These are phyloP conservation scores for Phyllotreta cruciferae DNA, from an alignment of 2,888 invertebrate genomes.

Conservation along the genomic window DNA sequence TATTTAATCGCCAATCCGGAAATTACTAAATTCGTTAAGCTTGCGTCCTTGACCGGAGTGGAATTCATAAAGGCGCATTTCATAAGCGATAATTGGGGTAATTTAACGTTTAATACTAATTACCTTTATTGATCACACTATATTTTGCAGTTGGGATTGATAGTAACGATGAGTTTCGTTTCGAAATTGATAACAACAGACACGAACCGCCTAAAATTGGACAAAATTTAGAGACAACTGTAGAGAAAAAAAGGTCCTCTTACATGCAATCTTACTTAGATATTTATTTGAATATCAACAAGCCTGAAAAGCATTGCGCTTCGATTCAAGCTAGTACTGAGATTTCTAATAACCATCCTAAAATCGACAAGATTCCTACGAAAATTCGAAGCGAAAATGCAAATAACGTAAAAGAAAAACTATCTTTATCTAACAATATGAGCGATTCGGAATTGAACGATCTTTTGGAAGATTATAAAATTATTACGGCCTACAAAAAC, in stretches of 20 bases:
- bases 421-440: conserved; percentile 5
- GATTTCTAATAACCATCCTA: neutral
- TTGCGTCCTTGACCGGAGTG: conserved; percentile 57
- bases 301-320: conserved; percentile 7
- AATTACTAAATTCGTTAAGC: conserved; percentile 59
- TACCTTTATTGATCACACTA: conserved; percentile 3
- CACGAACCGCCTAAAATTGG: conserved; percentile 22
- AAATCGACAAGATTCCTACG: too few relatives aligned
- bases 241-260: conserved; percentile 15
- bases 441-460: conserved; percentile 4
- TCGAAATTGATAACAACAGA: conserved; percentile 23
- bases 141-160: conserved; percentile 65
- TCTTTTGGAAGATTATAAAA: conserved; percentile 13
- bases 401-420: neutral
- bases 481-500: conserved; percentile 13
- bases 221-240: conserved; percentile 3
- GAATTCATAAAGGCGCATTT: conserved; percentile 64
- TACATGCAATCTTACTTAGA: conserved; percentile 48
- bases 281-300: conserved; percentile 44
- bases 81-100: conserved; percentile 68
- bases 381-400: neutral
- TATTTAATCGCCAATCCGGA: conserved; percentile 60
- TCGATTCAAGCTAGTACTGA: neutral
- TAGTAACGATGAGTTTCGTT: conserved; percentile 40
- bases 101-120: conserved; percentile 31